Evolutionary conservation across 2,113 vertebrate species (phyloP).

Genomic region (Actenoides lindsayi): DNA sequence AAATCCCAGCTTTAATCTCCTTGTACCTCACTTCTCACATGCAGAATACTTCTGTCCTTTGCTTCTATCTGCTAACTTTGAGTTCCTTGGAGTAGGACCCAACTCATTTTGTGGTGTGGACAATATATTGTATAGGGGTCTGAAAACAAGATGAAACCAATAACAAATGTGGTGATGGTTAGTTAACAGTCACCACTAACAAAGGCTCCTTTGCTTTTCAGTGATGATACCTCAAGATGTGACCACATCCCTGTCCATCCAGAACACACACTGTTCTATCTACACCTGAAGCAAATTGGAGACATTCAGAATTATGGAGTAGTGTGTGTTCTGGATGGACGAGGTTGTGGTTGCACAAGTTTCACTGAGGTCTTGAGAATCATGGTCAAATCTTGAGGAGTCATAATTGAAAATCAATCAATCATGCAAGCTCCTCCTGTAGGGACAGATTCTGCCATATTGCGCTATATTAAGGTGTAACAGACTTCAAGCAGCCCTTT

Average conservation of each 20-base stretch:
- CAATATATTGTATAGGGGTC: neutral
- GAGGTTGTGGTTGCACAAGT: neutral
- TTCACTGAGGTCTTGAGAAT: neutral
- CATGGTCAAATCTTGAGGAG: neutral
- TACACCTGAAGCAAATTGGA: neutral
- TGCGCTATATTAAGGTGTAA: neutral
- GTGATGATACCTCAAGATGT: neutral
- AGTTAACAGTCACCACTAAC: neutral
- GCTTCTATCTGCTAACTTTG: neutral
- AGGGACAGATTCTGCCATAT: neutral
- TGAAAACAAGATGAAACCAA: neutral
- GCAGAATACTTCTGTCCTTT: neutral
- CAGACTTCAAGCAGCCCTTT: neutral
- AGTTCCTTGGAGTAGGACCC: neutral
- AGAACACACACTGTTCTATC: neutral
- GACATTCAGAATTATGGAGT: neutral
- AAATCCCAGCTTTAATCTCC: neutral
- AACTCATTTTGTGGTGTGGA: rapidly evolving
- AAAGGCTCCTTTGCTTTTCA: neutral
- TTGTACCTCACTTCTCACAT: neutral
- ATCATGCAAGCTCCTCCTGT: neutral
- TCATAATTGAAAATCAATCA: neutral
- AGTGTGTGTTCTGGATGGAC: neutral
- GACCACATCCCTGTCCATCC: neutral
- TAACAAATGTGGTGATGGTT: neutral